Conservation (phyloP, 2,888 invertebrate genomes). For the Sympetrum striolatum region DNA sequence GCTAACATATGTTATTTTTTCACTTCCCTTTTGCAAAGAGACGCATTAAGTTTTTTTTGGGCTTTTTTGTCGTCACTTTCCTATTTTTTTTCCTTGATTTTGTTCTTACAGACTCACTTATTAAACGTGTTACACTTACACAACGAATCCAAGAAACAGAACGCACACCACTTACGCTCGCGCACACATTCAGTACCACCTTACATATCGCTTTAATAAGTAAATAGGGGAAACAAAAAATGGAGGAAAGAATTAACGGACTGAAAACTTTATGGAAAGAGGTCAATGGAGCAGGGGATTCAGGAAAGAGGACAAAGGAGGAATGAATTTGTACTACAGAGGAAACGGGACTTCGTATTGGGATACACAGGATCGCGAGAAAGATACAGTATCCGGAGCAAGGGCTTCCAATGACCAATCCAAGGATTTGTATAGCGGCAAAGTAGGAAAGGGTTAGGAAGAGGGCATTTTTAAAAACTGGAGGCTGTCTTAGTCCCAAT, state of each 20-base stretch:
- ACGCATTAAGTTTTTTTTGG: conserved; percentile 26
- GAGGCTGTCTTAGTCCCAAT: conserved; percentile 31
- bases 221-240: conserved; percentile 33
- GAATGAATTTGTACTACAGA: conserved; percentile 40
- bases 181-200: conserved; percentile 33
- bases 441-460: not conserved
- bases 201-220: conserved; percentile 11
- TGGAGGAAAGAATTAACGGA: not conserved
- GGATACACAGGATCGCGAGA: not conserved
- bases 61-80: conserved; percentile 2
- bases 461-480: not conserved
- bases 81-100: conserved; percentile 13
- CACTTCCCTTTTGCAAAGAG: conserved; percentile 19
- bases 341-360: not conserved
- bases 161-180: conserved; percentile 29
- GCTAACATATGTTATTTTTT: not conserved
- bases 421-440: not conserved
- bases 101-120: not conserved
- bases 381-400: not conserved
- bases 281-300: conserved; percentile 27
- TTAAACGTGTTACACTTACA: conserved; percentile 35
- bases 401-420: not conserved
- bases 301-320: not conserved
- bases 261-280: not conserved
- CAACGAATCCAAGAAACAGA: conserved; percentile 33